Percentiles rank a stretch among this genome's conserved stretches.
Conservation (phyloP, 2,113 vertebrate species). For the Andinoacara biseriatus region DNA sequence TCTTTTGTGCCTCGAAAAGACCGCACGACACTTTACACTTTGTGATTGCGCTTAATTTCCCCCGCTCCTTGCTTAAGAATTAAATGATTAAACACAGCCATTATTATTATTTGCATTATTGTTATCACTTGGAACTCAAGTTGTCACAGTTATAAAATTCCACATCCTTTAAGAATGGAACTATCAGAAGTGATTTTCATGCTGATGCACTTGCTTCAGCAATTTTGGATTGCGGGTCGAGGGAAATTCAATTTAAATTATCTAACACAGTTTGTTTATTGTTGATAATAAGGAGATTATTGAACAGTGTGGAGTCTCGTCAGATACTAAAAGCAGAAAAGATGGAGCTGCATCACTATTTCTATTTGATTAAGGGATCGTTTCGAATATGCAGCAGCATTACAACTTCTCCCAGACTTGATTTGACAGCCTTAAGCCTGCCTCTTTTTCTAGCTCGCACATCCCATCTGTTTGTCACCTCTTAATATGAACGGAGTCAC, state of each 20-base stretch:
- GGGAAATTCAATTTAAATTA: conserved; percentile 30
- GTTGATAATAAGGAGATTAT: conserved; percentile 35
- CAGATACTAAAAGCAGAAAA: conserved; percentile 14
- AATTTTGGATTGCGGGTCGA: background rate
- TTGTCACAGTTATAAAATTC: conserved; percentile 3
- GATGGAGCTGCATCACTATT: conserved; percentile 34
- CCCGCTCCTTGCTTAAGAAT: background rate
- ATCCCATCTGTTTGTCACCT: conserved; percentile 67
- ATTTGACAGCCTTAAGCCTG: conserved; percentile 59
- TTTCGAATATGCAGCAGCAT: conserved; percentile 48
- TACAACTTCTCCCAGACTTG: conserved; percentile 54
- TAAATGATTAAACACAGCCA: conserved; percentile 1
- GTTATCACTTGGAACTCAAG: background rate
- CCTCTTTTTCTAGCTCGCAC: conserved; percentile 36
- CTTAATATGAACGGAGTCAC: conserved; percentile 68
- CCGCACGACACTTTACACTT: background rate
- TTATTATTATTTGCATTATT: background rate
- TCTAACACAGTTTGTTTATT: conserved; percentile 38
- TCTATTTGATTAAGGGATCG: conserved; percentile 59
- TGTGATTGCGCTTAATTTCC: conserved; percentile 2
- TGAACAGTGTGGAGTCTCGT: conserved; percentile 19
- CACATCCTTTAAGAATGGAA: conserved; percentile 19
- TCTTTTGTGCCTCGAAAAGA: conserved; percentile 2
- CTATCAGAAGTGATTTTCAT: conserved; percentile 11
- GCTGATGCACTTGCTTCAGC: background rate